phyloP scores from a whole-genome alignment of 2,888 invertebrate genomes.

The Fragum fragum region DNA sequence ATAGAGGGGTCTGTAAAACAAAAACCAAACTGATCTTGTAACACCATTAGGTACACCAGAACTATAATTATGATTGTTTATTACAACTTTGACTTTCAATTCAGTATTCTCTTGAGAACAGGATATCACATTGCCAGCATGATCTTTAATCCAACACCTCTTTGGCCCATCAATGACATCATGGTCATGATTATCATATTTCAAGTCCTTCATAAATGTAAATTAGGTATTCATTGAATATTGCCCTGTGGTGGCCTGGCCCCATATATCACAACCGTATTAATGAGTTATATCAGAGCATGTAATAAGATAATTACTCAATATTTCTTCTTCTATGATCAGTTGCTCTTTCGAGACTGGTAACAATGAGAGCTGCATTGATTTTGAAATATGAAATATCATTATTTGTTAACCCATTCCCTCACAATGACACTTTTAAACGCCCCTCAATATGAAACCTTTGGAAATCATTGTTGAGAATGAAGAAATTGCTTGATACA shows the following conservation, averaged over 20 bases:
- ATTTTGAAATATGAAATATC: not conserved
- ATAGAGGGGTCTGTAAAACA: too few species aligned
- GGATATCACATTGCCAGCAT: not conserved
- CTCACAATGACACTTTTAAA: too few species aligned
- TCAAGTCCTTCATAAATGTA: conserved; percentile 9
- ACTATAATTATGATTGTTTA: too few species aligned
- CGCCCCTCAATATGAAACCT: too few species aligned
- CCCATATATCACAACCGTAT: conserved; percentile 21
- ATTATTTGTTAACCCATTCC: too few species aligned
- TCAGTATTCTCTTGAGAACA: not conserved
- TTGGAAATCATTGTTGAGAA: too few species aligned
- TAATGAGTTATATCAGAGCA: conserved; percentile 27
- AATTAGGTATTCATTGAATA: conserved; percentile 20
- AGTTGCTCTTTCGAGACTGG: not conserved
- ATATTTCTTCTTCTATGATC: not conserved
- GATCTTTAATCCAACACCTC: conserved; percentile 11
- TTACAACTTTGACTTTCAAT: too few species aligned
- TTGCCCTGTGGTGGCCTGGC: conserved; percentile 11
- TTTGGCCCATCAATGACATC: conserved; percentile 7
- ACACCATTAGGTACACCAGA: too few species aligned
- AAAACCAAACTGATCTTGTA: too few species aligned
- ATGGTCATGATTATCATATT: conserved; percentile 10
- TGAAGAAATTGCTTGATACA: too few species aligned
- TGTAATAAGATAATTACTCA: conserved; percentile 21
- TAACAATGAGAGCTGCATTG: not conserved